Evolutionary conservation across 2,113 vertebrate species (phyloP), one percentile per base, ranked within the genome.

Genomic region (Terrapene triunguis): DNA sequence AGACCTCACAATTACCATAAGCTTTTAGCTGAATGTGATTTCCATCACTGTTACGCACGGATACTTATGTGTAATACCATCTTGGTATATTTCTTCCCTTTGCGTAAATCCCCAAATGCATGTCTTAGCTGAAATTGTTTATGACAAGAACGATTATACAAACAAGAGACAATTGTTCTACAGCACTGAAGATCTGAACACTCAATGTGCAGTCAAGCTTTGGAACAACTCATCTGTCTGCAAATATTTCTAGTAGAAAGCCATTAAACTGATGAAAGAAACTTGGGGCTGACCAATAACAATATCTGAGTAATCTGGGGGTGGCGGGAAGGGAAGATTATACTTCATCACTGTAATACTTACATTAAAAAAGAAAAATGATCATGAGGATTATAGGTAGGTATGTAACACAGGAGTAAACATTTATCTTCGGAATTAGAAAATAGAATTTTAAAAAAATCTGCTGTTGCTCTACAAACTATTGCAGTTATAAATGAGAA

Each of bases 161-260:
- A 85, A 59, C 17, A 92, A 87, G 82, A 90, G 83, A 54, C 91
- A 94, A 92, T 87, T 85, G 91, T 81, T 44, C 82, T 84, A 91
- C 62, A 80, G 42, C 44, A 53, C 50, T 83, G 87, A 95, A 93
- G 78, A 90, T 29, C 22, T 25, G 57, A 95, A 87, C 38, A 32
- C 4, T 89, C 21, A 92, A 38, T 54, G n/a, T 51, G 44, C 82
- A 85, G 83, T 96, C 90, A 94, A 96, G 87, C 69, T 65, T 93
- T 50, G 84, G 59, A 96, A 95, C 47, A 85, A 76, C 90, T 65
- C 93, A 93, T 92, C 84, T 93, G 90, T 50, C 80, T 90, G 32
- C 80, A 74, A 92, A 21, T 87, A 94, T 88, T 92, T 96, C 80
- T 76, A 50, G 82, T 69, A 82, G 55, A 92, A 96, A 89, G 79